Conservation (phyloP, 2,797 vertebrate species). For the Sylvia borin region DNA sequence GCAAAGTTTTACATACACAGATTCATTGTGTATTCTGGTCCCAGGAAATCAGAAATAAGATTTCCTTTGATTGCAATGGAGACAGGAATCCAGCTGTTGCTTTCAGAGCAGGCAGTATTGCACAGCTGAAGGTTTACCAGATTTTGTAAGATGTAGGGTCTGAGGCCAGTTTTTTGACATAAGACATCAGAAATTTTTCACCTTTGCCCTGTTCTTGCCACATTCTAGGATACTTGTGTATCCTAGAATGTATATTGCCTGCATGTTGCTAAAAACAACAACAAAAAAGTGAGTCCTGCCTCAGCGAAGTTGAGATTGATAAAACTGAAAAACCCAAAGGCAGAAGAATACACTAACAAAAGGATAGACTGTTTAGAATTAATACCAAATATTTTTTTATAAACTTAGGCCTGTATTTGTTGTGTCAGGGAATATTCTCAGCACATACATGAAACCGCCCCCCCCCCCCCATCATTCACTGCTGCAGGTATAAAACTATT, state of each 20-base stretch:
- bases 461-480: background rate
- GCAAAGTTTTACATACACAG: background rate
- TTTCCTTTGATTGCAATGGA: background rate
- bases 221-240: background rate
- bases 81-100: background rate
- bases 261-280: background rate
- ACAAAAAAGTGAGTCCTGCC: background rate
- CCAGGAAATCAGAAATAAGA: conserved; percentile 21
- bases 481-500: background rate
- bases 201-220: background rate
- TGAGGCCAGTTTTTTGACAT: background rate
- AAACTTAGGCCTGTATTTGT: background rate
- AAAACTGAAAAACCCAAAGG: background rate
- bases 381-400: background rate
- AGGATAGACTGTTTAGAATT: background rate
- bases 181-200: background rate
- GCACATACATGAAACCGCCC: background rate
- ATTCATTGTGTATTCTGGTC: background rate
- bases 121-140: background rate
- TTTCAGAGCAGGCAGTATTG: background rate
- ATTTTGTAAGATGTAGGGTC: background rate
- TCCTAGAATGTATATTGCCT: too few relatives aligned
- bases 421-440: background rate
- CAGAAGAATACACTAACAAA: background rate
- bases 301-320: background rate